Base-by-base conservation (phyloP, 2,797 vertebrate species). In the Hippoglossus hippoglossus region DNA sequence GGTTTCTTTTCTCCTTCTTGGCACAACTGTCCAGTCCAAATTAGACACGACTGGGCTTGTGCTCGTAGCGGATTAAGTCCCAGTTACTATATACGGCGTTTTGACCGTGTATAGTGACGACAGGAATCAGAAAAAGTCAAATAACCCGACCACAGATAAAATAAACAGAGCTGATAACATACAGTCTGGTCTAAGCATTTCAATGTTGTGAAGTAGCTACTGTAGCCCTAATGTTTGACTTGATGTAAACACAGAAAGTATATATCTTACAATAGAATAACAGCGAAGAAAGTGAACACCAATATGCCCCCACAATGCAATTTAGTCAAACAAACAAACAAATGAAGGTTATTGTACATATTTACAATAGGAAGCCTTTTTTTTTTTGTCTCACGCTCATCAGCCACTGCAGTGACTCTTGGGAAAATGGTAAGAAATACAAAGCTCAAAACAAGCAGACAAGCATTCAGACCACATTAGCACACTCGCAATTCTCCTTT, bases 321-420 rank as follows among this genome's bases (percentile, higher is more conserved):
- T 83, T 77, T 73, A 77, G 79, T 83, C 75, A 84, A 77, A 80
- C 69, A 71, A 72, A 77, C 73, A 79, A 68, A 80, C 76, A 80
- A 19, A 46, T 19, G 5, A 71, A 75, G 65, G 69, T 83, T 85
- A 92, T 91, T 75, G 83, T 91, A 94, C 93, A 93, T 94, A 94
- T 94, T 92, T 91, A 95, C 93, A 95, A 78, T 54, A 74, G 77
- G 77, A 89, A 75, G 75, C 53, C 81, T 85, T 67, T 84, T 67
- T 68, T 83, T 67, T 80, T 64, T 73, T 75, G 59, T 87, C 82
- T 83, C 52, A 39, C 54, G 72, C 85, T 81, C 54, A 75, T 50
- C 65, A 87, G 67, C 77, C 74, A 65, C 81, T 85, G 83, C 73
- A 77, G 81, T 67, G 80, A 81, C 75, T 85, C 69, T 78, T 66